Evolutionary conservation across 2,888 invertebrate genomes (phyloP).

Genomic region (Lissonota sp.): DNA sequence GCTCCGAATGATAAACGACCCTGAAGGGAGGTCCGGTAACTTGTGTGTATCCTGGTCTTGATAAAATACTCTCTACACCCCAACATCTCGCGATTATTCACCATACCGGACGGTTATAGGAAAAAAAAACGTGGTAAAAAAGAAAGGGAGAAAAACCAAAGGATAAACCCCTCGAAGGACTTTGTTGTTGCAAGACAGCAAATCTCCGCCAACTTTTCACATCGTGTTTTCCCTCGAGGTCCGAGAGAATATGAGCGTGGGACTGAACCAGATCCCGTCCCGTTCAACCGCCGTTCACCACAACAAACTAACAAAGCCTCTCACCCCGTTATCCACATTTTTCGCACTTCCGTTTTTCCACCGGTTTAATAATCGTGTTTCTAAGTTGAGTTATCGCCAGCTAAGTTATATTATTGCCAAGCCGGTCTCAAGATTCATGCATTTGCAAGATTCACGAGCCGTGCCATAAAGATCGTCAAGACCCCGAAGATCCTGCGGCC

Average conservation of each 20-base stretch:
- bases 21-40: constrained; percentile 45
- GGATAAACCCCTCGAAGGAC: constrained; percentile 12
- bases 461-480: background rate
- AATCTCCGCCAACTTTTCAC: background rate
- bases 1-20: constrained; percentile 1
- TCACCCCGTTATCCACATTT: constrained; percentile 52
- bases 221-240: background rate
- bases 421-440: background rate
- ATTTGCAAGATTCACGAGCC: constrained; percentile 1
- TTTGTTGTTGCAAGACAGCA: background rate
- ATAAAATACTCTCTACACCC: constrained; percentile 38
- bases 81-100: constrained; percentile 22
- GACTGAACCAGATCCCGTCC: constrained; percentile 48
- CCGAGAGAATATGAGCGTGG: constrained; percentile 57
- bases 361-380: background rate
- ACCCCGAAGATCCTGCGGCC: background rate
- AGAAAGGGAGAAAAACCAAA: background rate
- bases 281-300: constrained; percentile 44
- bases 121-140: too few species aligned
- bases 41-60: constrained; percentile 28
- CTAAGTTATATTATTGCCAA: too few species aligned
- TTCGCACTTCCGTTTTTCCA: constrained; percentile 60
- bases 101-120: background rate
- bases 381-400: too few species aligned
- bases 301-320: constrained; percentile 10